These are phyloP conservation scores for Epicauta chinensis DNA, from an alignment of 1,140 invertebrate genomes.

Conservation along the genomic window DNA sequence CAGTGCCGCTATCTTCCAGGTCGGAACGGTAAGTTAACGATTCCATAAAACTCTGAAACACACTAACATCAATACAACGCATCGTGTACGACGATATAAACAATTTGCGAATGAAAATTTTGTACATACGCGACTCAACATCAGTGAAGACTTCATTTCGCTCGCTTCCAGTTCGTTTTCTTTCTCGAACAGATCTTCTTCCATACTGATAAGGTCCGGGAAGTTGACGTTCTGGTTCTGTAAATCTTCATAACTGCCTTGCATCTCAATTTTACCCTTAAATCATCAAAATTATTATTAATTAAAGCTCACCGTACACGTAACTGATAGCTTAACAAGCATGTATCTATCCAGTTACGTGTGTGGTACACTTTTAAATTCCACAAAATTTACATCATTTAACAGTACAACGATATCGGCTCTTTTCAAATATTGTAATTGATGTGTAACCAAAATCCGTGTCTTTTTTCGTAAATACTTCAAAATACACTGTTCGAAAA, in stretches of 20 bases:
- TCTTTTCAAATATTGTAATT: slow-evolving; percentile 66
- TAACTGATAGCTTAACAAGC: too few species aligned
- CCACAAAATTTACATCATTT: slow-evolving; percentile 47
- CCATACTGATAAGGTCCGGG: slow-evolving; percentile 43
- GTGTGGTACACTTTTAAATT: too few species aligned
- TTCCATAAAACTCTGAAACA: background rate
- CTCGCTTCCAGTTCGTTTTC: background rate
- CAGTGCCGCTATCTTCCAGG: slow-evolving; percentile 13
- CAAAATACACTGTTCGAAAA: slow-evolving; percentile 60
- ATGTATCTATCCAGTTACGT: too few species aligned
- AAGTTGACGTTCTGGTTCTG: slow-evolving; percentile 50
- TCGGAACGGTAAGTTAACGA: background rate
- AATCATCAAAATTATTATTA: too few species aligned
- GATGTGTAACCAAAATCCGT: slow-evolving; percentile 71
- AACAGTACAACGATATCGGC: slow-evolving; percentile 63
- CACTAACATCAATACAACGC: too few species aligned
- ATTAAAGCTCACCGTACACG: too few species aligned
- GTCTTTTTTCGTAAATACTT: slow-evolving; percentile 46
- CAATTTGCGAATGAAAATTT: background rate
- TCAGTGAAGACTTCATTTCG: slow-evolving; percentile 1
- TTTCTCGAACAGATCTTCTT: slow-evolving; percentile 12
- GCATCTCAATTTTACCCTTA: slow-evolving; percentile 48
- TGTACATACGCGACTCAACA: slow-evolving; percentile 2
- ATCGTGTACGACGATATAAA: too few species aligned
- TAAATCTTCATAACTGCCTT: slow-evolving; percentile 53